These are phyloP conservation scores for Leucopsar rothschildi DNA, from an alignment of 2,113 vertebrate genomes.

Conservation along the genomic window DNA sequence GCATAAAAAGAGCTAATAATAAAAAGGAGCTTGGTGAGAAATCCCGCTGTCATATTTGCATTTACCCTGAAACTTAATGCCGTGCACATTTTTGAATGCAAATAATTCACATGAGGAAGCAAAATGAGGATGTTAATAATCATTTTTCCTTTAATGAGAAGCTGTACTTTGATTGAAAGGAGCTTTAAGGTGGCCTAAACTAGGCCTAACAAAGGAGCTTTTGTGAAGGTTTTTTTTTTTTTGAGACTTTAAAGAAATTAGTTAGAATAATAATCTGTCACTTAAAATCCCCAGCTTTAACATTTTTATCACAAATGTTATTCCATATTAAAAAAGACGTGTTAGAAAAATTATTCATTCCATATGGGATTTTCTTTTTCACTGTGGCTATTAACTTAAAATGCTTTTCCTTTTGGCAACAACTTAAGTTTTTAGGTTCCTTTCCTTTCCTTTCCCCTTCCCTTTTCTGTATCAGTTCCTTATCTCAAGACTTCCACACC, in stretches of 20 bases:
- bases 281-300: conserved; percentile 64
- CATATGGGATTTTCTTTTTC: conserved; percentile 55
- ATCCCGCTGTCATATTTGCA: conserved; percentile 82
- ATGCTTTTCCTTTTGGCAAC: conserved; percentile 24
- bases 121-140: conserved; percentile 81
- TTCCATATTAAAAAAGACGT: conserved; percentile 66
- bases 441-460: neutral
- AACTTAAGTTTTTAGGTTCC: neutral
- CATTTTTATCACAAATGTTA: conserved; percentile 63
- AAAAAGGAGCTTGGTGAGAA: conserved; percentile 77
- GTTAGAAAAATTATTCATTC: conserved; percentile 64
- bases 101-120: conserved; percentile 82
- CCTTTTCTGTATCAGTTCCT: neutral
- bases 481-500: neutral
- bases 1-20: conserved; percentile 81
- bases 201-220: conserved; percentile 69
- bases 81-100: conserved; percentile 79
- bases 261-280: conserved; percentile 58
- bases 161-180: conserved; percentile 75
- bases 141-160: conserved; percentile 81
- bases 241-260: conserved; percentile 52
- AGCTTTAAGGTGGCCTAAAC: conserved; percentile 73
- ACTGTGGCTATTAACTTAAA: conserved; percentile 42
- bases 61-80: conserved; percentile 82
- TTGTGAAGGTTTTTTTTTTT: neutral